These are phyloP conservation scores for Danio albolineatus DNA, from an alignment of 2,797 vertebrate species.

Conservation along the genomic window DNA sequence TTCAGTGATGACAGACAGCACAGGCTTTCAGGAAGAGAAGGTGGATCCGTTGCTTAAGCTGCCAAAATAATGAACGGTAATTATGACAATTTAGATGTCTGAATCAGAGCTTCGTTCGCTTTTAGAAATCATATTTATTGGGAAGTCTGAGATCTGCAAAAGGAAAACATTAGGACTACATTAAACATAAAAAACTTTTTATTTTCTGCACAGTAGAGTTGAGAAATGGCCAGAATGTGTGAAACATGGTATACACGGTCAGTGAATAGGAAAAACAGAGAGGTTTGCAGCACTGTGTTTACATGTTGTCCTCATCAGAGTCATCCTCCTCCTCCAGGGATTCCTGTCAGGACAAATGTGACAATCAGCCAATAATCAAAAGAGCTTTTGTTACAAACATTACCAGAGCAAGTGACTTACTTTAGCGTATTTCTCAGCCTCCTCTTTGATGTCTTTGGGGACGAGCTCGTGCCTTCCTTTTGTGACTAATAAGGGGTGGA, in stretches of 20 bases:
- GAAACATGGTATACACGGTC: conserved; percentile 37
- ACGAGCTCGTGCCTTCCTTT: conserved; percentile 95
- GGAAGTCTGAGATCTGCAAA: conserved; percentile 56
- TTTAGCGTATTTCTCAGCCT: conserved; percentile 98
- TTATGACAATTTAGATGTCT: conserved; percentile 22
- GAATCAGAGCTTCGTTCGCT: conserved; percentile 19
- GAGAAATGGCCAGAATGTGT: conserved; percentile 1
- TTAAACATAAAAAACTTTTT: conserved; percentile 73
- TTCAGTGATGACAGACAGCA: too few species aligned
- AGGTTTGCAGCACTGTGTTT: conserved; percentile 60
- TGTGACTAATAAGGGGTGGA: conserved; percentile 83
- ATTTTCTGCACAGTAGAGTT: conserved; percentile 24
- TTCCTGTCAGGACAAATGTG: conserved; percentile 79
- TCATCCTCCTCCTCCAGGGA: conserved; percentile 98
- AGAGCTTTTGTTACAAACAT: background rate
- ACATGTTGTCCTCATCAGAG: conserved; percentile 99
- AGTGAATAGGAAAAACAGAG: background rate
- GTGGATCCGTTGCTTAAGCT: conserved; percentile 2
- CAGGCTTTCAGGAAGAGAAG: background rate
- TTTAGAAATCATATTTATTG: conserved; percentile 35
- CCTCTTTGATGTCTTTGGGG: conserved; percentile 94
- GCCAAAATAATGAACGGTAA: background rate
- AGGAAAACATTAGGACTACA: conserved; percentile 53
- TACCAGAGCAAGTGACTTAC: conserved; percentile 72
- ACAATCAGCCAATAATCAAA: background rate